Evolutionary conservation across 2,113 vertebrate genomes (phyloP).

Genomic region (Rhineura floridana): DNA sequence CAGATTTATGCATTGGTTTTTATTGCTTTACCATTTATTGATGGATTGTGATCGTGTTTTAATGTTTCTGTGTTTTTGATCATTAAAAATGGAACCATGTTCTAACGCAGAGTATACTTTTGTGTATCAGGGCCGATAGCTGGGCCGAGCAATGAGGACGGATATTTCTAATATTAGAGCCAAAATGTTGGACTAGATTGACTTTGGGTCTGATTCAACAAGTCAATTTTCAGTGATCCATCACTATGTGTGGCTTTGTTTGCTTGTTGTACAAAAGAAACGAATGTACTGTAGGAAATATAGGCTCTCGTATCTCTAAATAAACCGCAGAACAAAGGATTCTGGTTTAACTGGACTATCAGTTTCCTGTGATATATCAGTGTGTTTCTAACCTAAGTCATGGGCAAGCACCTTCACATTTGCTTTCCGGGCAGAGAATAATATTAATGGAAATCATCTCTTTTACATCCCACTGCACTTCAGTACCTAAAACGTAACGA

Average conservation of each 20-base stretch:
- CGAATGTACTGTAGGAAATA: neutral
- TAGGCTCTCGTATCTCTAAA: neutral
- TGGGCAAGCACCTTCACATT: neutral
- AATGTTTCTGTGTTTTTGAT: no score
- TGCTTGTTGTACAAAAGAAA: neutral
- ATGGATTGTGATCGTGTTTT: no score
- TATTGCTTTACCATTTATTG: no score
- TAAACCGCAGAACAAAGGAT: neutral
- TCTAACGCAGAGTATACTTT: neutral
- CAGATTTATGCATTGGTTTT: no score
- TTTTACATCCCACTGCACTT: conserved; percentile 32
- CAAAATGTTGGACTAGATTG: neutral
- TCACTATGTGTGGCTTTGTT: neutral
- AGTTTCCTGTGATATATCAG: neutral
- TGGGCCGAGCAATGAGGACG: neutral
- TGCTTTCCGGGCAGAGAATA: neutral
- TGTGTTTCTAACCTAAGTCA: rapidly evolving
- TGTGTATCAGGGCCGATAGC: neutral
- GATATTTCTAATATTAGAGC: neutral
- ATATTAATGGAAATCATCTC: neutral
- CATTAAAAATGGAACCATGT: neutral
- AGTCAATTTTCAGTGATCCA: neutral
- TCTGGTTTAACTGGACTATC: neutral
- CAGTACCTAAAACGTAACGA: neutral
- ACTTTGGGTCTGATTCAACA: neutral